Conservation (phyloP, 2,888 invertebrate species). For the Emmelina monodactyla region DNA sequence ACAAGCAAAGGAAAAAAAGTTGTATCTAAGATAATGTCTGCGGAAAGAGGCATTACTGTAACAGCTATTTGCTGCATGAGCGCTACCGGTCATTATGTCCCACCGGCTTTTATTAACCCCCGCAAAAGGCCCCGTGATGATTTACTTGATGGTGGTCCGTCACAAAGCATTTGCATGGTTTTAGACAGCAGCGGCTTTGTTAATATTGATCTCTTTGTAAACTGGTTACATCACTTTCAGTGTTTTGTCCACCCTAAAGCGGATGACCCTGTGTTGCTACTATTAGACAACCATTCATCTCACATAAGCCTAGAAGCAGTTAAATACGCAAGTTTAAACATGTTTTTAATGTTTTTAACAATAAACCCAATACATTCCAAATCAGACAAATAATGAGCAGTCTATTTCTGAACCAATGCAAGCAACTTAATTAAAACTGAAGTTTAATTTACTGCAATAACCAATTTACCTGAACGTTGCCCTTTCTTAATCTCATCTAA, state of each 20-base stretch:
- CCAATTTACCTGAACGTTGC: no score
- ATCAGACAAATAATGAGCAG: no score
- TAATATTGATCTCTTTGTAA: constrained; percentile 3
- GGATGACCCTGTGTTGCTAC: constrained; percentile 2
- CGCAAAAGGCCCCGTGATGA: constrained; percentile 1
- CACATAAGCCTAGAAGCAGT: background rate
- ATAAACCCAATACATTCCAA: no score
- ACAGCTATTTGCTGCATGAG: constrained; percentile 5
- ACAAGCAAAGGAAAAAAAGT: constrained; percentile 6
- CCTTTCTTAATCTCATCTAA: no score
- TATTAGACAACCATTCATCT: constrained; percentile 1
- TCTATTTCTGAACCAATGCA: no score
- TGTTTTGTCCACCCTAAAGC: constrained; percentile 1
- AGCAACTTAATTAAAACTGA: no score
- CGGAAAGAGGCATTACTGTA: constrained; percentile 3
- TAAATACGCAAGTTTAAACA: background rate
- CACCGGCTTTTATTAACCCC: constrained; percentile 6
- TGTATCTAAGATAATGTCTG: constrained; percentile 4
- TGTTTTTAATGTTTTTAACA: no score
- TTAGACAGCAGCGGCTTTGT: constrained; percentile 4
- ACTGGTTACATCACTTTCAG: constrained; percentile 5
- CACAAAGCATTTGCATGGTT: constrained; percentile 3
- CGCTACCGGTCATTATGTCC: constrained; percentile 4
- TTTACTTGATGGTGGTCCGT: constrained; percentile 3
- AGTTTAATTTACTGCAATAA: no score